Conservation (phyloP, 2,888 invertebrate species). For the Geotrupes spiniger region DNA sequence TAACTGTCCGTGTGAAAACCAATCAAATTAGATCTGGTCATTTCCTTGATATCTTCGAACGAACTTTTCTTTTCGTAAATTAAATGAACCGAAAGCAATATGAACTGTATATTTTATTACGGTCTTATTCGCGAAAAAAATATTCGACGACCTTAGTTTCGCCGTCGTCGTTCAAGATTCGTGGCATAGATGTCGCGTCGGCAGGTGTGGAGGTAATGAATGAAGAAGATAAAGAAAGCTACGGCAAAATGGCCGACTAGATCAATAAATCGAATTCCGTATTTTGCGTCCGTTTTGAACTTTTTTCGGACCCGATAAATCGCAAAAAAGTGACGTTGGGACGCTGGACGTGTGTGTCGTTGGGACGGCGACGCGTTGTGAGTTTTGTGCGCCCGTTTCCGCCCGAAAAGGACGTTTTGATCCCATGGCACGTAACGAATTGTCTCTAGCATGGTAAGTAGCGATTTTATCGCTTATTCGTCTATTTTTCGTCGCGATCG, state of each 20-base stretch:
- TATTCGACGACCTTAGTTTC: too few relatives aligned
- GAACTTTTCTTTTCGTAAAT: too few relatives aligned
- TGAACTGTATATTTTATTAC: too few relatives aligned
- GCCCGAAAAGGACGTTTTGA: constrained; percentile 8
- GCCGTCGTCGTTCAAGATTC: too few relatives aligned
- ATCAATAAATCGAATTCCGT: constrained; percentile 34
- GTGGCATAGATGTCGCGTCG: constrained; percentile 16
- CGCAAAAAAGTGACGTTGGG: constrained; percentile 26
- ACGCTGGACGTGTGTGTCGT: constrained; percentile 13
- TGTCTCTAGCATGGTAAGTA: constrained; percentile 39
- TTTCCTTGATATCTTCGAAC: too few relatives aligned
- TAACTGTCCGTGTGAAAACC: too few relatives aligned
- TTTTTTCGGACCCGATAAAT: constrained; percentile 32
- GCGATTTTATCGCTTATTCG: constrained; percentile 1
- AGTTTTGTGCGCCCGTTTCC: constrained; percentile 1
- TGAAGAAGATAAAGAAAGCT: constrained; percentile 15
- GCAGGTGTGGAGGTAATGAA: constrained; percentile 9
- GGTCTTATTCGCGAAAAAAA: too few relatives aligned
- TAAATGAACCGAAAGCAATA: too few relatives aligned
- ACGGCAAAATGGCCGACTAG: constrained; percentile 30
- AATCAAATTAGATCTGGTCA: too few relatives aligned
- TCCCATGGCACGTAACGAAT: constrained; percentile 29
- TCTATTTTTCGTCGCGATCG: neutral
- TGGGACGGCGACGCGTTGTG: constrained; percentile 11
- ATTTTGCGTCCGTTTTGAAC: constrained; percentile 36